These are phyloP conservation scores for Heliconius hewitsoni DNA, from an alignment of 1,140 invertebrate genomes.

Conservation along the genomic window DNA sequence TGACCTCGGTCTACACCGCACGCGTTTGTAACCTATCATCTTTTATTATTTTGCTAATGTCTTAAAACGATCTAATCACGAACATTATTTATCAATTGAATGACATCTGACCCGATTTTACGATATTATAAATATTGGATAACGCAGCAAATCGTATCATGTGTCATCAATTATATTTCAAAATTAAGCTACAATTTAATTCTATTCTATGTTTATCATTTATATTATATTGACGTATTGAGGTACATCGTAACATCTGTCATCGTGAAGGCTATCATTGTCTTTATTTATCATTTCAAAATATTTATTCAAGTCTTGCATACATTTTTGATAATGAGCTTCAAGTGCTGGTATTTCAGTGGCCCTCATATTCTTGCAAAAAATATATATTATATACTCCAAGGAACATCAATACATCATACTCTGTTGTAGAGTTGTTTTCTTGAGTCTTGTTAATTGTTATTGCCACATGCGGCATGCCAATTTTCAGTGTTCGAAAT, in stretches of 20 bases:
- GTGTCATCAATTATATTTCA: neutral
- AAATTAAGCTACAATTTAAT: neutral
- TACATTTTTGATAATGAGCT: too few relatives aligned
- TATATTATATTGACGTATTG: neutral
- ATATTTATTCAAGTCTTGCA: too few relatives aligned
- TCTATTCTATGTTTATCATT: neutral
- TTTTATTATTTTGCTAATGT: constrained; percentile 25
- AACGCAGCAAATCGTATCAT: constrained; percentile 45
- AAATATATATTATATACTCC: too few relatives aligned
- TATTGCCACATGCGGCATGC: too few relatives aligned
- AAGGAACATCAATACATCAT: too few relatives aligned
- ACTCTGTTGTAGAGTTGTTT: too few relatives aligned
- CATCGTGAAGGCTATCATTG: neutral
- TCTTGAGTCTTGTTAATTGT: too few relatives aligned
- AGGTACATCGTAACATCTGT: neutral
- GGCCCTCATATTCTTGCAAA: too few relatives aligned
- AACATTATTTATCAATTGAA: constrained; percentile 46
- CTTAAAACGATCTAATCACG: neutral
- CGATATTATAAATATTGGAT: constrained; percentile 21
- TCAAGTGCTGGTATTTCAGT: too few relatives aligned
- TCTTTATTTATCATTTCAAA: neutral
- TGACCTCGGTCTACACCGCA: constrained; percentile 40
- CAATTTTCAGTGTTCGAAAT: too few relatives aligned
- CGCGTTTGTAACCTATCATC: constrained; percentile 18
- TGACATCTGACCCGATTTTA: constrained; percentile 59